Evolutionary conservation across 2,888 invertebrate species (phyloP).

Genomic region (Tetranychus truncatus): DNA sequence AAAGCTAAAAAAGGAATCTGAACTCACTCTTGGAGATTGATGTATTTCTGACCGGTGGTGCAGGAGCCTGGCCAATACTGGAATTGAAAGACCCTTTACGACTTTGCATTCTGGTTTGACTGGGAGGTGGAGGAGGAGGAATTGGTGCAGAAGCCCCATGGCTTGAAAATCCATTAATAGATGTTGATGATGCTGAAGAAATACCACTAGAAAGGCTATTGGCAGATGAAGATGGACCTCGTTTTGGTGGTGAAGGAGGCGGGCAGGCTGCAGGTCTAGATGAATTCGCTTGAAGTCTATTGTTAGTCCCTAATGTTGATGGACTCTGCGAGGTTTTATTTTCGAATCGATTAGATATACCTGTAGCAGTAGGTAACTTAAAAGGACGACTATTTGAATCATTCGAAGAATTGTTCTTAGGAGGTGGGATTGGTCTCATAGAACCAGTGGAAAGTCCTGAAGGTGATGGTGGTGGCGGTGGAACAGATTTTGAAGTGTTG

Average conservation of each 20-base stretch:
- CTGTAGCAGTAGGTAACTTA: background rate
- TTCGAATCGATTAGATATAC: background rate
- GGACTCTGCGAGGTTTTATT: background rate
- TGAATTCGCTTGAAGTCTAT: background rate
- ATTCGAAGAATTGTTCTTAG: background rate
- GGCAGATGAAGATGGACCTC: too few relatives aligned
- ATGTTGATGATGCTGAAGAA: background rate
- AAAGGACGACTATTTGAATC: background rate
- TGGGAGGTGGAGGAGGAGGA: constrained; percentile 36
- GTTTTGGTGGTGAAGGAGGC: background rate
- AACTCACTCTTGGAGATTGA: too few relatives aligned
- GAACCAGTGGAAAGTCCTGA: background rate
- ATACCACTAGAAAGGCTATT: background rate
- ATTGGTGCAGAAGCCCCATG: constrained; percentile 13
- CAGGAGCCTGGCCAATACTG: constrained; percentile 30
- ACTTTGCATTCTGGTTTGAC: constrained; percentile 38
- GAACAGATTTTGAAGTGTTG: background rate
- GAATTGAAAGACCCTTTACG: background rate
- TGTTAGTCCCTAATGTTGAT: background rate
- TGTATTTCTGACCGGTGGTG: constrained; percentile 45
- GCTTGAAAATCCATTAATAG: constrained; percentile 9
- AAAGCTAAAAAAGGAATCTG: too few relatives aligned
- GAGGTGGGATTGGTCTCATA: constrained; percentile 2
- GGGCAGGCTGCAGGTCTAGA: background rate
- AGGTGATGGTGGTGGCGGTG: constrained; percentile 35